Evolutionary conservation across 2,797 vertebrate genomes (phyloP).

Genomic region (Rhinoraja longicauda): DNA sequence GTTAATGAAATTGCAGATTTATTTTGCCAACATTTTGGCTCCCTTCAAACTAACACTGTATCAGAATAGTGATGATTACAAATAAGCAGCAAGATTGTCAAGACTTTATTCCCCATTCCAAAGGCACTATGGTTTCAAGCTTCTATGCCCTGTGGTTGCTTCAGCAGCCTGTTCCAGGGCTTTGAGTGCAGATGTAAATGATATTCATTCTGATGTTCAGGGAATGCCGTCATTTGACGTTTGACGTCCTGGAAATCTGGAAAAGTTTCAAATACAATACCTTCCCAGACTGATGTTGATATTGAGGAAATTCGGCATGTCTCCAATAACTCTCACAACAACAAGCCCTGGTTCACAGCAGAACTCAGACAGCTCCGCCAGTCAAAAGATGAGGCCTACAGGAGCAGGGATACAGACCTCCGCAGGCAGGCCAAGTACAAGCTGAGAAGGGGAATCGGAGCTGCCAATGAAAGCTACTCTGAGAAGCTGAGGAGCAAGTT

Average conservation of each 20-base stretch:
- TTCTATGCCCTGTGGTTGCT: neutral
- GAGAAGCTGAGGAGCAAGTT: too few relatives aligned
- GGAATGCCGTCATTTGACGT: neutral
- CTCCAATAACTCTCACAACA: too few relatives aligned
- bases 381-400: too few relatives aligned
- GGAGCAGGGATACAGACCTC: too few relatives aligned
- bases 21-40: neutral
- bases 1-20: neutral
- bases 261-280: neutral
- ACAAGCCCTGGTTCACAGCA: too few relatives aligned
- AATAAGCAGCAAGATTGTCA: neutral
- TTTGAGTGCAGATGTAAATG: neutral
- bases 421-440: too few relatives aligned
- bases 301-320: too few relatives aligned
- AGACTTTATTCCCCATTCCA: neutral
- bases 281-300: neutral
- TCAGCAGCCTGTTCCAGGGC: neutral
- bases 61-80: neutral
- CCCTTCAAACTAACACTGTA: neutral
- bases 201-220: neutral
- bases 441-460: too few relatives aligned
- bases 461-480: too few relatives aligned
- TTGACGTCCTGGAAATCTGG: neutral
- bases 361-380: too few relatives aligned
- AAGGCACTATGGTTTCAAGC: neutral